Conservation (phyloP, 2,888 invertebrate species). For the Drosophila lacicola region DNA sequence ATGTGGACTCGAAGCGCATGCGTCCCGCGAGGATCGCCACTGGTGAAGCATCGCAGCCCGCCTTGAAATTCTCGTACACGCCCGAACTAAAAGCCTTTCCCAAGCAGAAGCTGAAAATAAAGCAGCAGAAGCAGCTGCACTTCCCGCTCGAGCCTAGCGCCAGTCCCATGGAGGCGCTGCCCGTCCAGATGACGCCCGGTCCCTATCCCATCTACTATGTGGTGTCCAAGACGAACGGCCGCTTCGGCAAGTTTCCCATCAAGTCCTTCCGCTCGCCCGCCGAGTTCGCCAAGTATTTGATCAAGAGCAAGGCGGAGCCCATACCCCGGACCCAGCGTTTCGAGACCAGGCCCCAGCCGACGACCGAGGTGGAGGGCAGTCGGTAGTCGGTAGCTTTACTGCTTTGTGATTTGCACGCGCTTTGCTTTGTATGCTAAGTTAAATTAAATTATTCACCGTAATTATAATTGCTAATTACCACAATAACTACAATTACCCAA, state of each 20-base stretch:
- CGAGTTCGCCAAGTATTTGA: slow-evolving; percentile 80
- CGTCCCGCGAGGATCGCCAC: slow-evolving; percentile 41
- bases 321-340: slow-evolving; percentile 54
- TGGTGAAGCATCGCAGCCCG: slow-evolving; percentile 63
- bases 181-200: slow-evolving; percentile 79
- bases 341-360: slow-evolving; percentile 43
- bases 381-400: slow-evolving; percentile 42
- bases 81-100: slow-evolving; percentile 70
- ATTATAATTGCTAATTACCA: slow-evolving; percentile 59
- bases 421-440: slow-evolving; percentile 58
- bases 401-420: slow-evolving; percentile 67
- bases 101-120: slow-evolving; percentile 64
- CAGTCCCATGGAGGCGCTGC: slow-evolving; percentile 60
- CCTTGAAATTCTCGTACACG: slow-evolving; percentile 59
- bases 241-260: slow-evolving; percentile 82
- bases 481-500: slow-evolving; percentile 41
- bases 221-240: slow-evolving; percentile 82
- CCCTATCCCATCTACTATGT: slow-evolving; percentile 83
- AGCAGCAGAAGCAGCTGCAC: slow-evolving; percentile 79
- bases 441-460: slow-evolving; percentile 52
- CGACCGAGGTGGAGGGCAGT: slow-evolving; percentile 16
- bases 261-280: slow-evolving; percentile 78
- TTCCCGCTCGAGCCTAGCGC: slow-evolving; percentile 65
- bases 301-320: slow-evolving; percentile 74
- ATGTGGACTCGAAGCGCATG: slow-evolving; percentile 72